phyloP scores from a whole-genome alignment of 2,888 invertebrate species.

The Clanis bilineata region DNA sequence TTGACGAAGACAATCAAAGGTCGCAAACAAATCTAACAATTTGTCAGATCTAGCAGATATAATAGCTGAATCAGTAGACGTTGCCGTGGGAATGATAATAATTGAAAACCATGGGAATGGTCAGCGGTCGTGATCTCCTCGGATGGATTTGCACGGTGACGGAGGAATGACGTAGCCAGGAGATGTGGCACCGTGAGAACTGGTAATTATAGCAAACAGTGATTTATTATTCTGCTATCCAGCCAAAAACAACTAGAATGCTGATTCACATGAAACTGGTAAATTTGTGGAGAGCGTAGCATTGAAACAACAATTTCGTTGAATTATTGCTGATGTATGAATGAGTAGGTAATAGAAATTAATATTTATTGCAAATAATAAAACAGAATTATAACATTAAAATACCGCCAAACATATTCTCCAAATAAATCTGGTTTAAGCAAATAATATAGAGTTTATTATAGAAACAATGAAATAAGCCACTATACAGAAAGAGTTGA shows the following conservation, averaged over 20 bases:
- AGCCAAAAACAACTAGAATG: neutral
- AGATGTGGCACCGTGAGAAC: conserved; percentile 11
- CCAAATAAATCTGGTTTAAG: neutral
- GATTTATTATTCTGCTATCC: neutral
- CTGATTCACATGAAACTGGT: neutral
- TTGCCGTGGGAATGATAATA: conserved; percentile 59
- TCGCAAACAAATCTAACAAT: conserved; percentile 21
- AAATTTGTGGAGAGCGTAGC: neutral
- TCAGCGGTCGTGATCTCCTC: conserved; percentile 51
- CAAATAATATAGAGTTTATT: too few relatives aligned
- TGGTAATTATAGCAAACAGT: conserved; percentile 6
- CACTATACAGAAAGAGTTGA: neutral
- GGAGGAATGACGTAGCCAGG: conserved; percentile 13
- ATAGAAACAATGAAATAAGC: neutral
- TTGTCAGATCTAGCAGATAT: conserved; percentile 34
- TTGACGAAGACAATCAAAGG: neutral
- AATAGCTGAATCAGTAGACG: conserved; percentile 38
- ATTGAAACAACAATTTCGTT: neutral
- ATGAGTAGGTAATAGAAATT: neutral
- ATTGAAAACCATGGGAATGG: conserved; percentile 59
- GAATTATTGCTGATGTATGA: neutral
- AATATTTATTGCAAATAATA: neutral
- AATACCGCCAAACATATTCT: neutral
- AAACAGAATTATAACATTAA: neutral
- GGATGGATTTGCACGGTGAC: conserved; percentile 42